Evolutionary conservation across 2,113 vertebrate genomes (phyloP), one percentile per base, ranked within the genome.

Genomic region (Opisthocomus hoazin): DNA sequence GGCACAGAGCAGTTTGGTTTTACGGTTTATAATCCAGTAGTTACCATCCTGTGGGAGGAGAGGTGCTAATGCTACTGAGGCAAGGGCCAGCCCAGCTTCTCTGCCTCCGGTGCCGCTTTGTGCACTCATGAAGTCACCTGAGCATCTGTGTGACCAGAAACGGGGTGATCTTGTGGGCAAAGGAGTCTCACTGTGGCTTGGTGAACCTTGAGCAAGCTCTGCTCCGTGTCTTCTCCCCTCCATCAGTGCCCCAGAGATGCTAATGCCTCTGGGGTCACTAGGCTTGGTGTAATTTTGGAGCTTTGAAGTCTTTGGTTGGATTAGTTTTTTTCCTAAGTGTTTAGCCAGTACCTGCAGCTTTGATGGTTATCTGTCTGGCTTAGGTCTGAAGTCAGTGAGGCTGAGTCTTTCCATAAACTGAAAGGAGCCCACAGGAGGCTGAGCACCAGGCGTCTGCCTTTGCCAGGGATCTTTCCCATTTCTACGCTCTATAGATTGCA

Each of bases 61-160:
- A 53, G 60, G 43, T 18, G 22, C 15, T 50, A 26, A 32, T 1
- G 27, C 27, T 75, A 50, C 29, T 34, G 74, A 3, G 14, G 15
- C 0, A 0, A 91, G 71, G 29, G 19, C 18, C 84, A 81, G 54
- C 34, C 58, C 50, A 43, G 23, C 24, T 39, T 18, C 54, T 51
- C 15, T 30, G 56, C 83, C 46, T 27, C 27, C 0, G 1, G 5
- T 1, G 1, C 2, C 3, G 2, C 14, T 41, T n/a, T 3, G 6
- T 41, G 65, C 61, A 15, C 26, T 6, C n/a, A 1, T 26, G 51
- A 39, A 84, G 29, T 9, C 37, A 15, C 22, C 53, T 11, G 39
- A 76, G 22, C 11, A 14, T 14, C 12, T 24, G 27, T n/a, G 57
- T 10, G 12, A 70, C 21, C 9, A 71, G 43, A 46, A 13, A 14